These are phyloP conservation scores for Drosophila burlai DNA, from an alignment of 1,140 invertebrate genomes.

Conservation along the genomic window DNA sequence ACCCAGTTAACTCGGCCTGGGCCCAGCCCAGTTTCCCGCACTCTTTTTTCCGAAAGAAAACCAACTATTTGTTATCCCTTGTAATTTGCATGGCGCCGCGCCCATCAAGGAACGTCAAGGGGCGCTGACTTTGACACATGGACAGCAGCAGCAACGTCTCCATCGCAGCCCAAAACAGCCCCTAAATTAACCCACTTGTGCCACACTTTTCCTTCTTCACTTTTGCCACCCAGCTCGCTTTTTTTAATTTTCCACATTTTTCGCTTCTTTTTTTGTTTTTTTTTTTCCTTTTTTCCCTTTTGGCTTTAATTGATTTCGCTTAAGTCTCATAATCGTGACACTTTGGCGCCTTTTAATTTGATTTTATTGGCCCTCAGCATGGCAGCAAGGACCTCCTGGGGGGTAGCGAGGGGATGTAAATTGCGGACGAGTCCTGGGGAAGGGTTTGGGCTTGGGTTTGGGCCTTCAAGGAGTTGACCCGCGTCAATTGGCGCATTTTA, in stretches of 20 bases:
- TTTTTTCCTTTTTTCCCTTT: slow-evolving; percentile 5
- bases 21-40: slow-evolving; percentile 6
- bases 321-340: slow-evolving; percentile 82
- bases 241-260: neutral
- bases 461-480: slow-evolving; percentile 52
- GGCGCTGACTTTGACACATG: slow-evolving; percentile 64
- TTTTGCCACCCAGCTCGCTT: slow-evolving; percentile 1
- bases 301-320: slow-evolving; percentile 79
- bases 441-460: neutral
- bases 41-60: slow-evolving; percentile 1
- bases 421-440: neutral
- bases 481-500: slow-evolving; percentile 79
- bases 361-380: slow-evolving; percentile 80
- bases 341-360: slow-evolving; percentile 83
- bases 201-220: slow-evolving; percentile 24
- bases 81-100: slow-evolving; percentile 69
- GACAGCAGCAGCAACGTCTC: slow-evolving; percentile 19
- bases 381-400: slow-evolving; percentile 25
- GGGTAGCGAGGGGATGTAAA: neutral
- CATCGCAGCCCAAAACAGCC: slow-evolving; percentile 9
- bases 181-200: slow-evolving; percentile 38
- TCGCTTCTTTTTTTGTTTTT: neutral
- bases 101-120: slow-evolving; percentile 41
- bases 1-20: neutral
- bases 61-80: slow-evolving; percentile 64